Base-by-base conservation (phyloP, 2,113 vertebrate species). In the Laterallus jamaicensis region DNA sequence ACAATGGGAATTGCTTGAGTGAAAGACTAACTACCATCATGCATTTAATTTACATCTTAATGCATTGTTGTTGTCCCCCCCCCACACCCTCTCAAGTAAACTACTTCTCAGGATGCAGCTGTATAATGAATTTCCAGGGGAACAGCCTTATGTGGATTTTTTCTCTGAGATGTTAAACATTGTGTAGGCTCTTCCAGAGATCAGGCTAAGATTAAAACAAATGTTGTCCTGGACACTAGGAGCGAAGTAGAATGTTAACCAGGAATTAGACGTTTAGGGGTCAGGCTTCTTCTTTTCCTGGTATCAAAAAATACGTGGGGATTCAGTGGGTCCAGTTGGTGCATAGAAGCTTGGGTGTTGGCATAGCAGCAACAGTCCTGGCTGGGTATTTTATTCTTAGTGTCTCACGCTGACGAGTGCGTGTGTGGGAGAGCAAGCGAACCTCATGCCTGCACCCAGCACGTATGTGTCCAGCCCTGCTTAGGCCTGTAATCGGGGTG, bases 31-130 rank as follows among this genome's bases (percentile, higher is more conserved):
- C 42, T 80, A 60, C 25, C 49, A n/a, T 89, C 60, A 42, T 73
- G 86, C 40, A 85, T 94, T 82, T 93, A 69, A 93, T 95, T 92
- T 94, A 37, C 92, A 96, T 85, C 49, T 94, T 82, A 68, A 89
- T 86, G 25, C 31, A 50, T 39, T 95, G 77, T 80, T 92, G 35
- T 94, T 93, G 58, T 80, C 77, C 78, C 39, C 39, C 39, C 39
- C 39, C 39, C 9, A 39, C 35, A 35, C 35, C 35, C 82, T 29
- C 75, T 88, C 49, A 74, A 91, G 68, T 84, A 92, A 92, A 59
- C 90, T 76, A 11, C 29, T 69, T 82, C 56, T 85, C 81, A 82
- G 73, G 76, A 84, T 88, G 82, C 68, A 94, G 84, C 91, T 96
- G 79, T 70, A 28, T 47, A 88, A 93, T 70, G 21, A 82, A 95